A percentile compares a stretch with the other conserved stretches of the same genome.
These are phyloP conservation scores for Onychomys torridus DNA, from an alignment of 2,797 vertebrate genomes.

Conservation along the genomic window DNA sequence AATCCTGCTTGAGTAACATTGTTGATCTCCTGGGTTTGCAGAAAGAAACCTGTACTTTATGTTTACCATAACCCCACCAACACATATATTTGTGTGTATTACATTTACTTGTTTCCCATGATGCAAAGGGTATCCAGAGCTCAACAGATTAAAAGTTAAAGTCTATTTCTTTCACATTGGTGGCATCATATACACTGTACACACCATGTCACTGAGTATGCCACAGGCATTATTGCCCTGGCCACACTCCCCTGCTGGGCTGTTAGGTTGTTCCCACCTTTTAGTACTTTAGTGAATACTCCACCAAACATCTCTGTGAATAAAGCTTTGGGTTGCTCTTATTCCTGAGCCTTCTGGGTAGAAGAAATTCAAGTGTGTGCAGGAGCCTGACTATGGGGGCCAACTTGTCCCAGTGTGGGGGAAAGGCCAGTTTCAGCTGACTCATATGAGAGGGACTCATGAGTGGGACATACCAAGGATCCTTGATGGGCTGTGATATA, in stretches of 20 bases:
- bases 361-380: background rate
- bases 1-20: constrained; percentile 63
- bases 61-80: background rate
- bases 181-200: background rate
- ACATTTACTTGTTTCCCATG: background rate
- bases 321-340: constrained; percentile 1
- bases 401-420: background rate
- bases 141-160: constrained; percentile 27
- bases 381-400: constrained; percentile 6
- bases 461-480: background rate
- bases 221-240: background rate
- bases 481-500: background rate
- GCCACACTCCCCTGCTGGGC: background rate
- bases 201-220: background rate
- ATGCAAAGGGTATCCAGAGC: background rate
- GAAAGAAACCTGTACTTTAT: background rate
- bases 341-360: background rate
- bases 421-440: background rate
- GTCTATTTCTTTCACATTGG: constrained; percentile 14
- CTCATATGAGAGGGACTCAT: background rate
- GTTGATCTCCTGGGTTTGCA: constrained; percentile 57
- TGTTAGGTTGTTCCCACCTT: background rate
- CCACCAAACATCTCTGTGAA: constrained; percentile 16
- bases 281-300: background rate
- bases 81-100: background rate